phyloP scores from a whole-genome alignment of 1,140 invertebrate genomes.

The Drosophila baimaii region DNA sequence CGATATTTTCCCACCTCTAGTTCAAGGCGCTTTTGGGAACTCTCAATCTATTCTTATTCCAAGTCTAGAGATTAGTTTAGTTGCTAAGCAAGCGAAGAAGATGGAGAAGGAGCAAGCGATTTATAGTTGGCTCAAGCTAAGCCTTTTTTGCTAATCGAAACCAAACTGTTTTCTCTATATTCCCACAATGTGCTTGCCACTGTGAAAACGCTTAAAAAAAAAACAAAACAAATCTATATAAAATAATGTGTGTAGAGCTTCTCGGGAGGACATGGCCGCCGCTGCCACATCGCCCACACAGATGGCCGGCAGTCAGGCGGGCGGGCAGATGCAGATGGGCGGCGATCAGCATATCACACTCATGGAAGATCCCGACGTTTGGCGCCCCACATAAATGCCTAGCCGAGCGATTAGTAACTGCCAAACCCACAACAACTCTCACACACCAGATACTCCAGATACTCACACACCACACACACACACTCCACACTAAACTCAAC shows the following conservation, averaged over 20 bases:
- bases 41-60: neutral
- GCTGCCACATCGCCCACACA: constrained; percentile 89
- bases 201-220: constrained; percentile 45
- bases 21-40: neutral
- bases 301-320: constrained; percentile 85
- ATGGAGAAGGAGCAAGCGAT: constrained; percentile 6
- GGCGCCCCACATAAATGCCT: constrained; percentile 92
- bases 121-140: constrained; percentile 9
- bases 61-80: constrained; percentile 1
- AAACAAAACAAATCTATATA: constrained; percentile 6
- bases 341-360: constrained; percentile 90
- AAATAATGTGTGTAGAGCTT: constrained; percentile 86
- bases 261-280: constrained; percentile 92
- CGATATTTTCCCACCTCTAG: neutral
- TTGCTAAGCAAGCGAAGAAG: constrained; percentile 15
- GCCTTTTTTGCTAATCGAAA: constrained; percentile 50
- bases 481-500: constrained; percentile 28
- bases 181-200: constrained; percentile 47
- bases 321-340: constrained; percentile 87
- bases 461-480: constrained; percentile 39
- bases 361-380: constrained; percentile 95
- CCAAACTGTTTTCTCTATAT: constrained; percentile 54
- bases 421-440: constrained; percentile 55
- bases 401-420: constrained; percentile 63
- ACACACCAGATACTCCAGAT: constrained; percentile 38